A percentile compares a stretch with the other conserved stretches of the same genome.
phyloP scores from a whole-genome alignment of 53 echinoderm and acorn worm species.

The Holothuria scabra region DNA sequence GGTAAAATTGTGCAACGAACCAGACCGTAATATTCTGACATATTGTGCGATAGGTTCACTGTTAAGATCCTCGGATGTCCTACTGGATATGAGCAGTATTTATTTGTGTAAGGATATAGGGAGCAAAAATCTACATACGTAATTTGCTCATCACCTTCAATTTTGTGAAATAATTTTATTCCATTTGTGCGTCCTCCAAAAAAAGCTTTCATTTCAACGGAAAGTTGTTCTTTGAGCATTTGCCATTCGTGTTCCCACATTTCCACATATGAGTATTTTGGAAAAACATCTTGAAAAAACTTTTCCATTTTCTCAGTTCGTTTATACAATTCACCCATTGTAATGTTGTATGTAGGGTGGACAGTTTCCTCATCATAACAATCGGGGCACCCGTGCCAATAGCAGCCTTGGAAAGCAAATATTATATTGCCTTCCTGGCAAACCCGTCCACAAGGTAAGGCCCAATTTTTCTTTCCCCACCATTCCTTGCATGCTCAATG shows the following conservation, averaged over 20 bases:
- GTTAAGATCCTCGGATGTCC: conserved; percentile 61
- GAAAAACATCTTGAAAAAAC: neutral
- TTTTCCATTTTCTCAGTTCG: conserved; percentile 10
- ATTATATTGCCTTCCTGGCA: conserved; percentile 9
- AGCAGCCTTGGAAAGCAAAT: conserved; percentile 14
- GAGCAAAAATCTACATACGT: conserved; percentile 66
- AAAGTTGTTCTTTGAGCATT: neutral
- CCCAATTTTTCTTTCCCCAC: conserved; percentile 41
- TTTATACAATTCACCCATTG: conserved; percentile 36
- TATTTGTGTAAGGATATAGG: conserved; percentile 64
- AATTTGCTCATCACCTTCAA: conserved; percentile 45
- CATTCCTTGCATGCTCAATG: conserved; percentile 50
- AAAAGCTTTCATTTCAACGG: conserved; percentile 33
- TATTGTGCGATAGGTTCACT: conserved; percentile 2
- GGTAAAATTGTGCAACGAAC: conserved; percentile 62
- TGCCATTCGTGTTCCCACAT: conserved; percentile 36
- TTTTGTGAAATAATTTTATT: conserved; percentile 16
- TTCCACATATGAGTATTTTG: conserved; percentile 2
- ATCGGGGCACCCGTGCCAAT: conserved; percentile 35
- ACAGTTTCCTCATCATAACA: conserved; percentile 24
- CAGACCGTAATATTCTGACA: conserved; percentile 61
- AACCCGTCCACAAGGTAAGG: conserved; percentile 45
- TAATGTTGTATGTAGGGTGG: neutral
- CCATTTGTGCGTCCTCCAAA: conserved; percentile 53
- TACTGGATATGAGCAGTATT: conserved; percentile 59